These are phyloP conservation scores for Laterallus jamaicensis DNA, from an alignment of 2,113 vertebrate genomes.

Conservation along the genomic window DNA sequence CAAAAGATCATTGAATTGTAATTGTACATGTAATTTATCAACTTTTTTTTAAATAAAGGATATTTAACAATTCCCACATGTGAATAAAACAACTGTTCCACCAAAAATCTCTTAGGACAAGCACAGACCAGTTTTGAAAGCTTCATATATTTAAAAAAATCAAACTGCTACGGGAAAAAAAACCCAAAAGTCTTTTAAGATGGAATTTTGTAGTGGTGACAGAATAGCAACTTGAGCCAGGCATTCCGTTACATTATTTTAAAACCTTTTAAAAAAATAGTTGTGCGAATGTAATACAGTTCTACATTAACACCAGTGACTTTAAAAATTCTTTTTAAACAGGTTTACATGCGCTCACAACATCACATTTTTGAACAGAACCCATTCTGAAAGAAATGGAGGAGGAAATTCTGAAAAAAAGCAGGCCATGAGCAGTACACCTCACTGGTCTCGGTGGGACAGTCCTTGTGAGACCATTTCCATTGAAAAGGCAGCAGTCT, in stretches of 20 bases:
- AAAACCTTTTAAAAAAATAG: background rate
- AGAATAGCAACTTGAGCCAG: constrained; percentile 9
- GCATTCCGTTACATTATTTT: background rate
- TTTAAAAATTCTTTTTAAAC: background rate
- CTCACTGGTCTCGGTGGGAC: background rate
- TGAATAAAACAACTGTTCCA: constrained; percentile 55
- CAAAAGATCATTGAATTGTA: constrained; percentile 80
- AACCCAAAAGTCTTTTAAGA: background rate
- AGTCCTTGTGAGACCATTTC: background rate
- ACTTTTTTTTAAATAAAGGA: constrained; percentile 76
- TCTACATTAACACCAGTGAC: background rate
- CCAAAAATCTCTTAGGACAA: constrained; percentile 25
- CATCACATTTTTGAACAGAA: background rate
- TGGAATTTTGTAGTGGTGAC: background rate
- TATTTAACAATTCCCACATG: constrained; percentile 69
- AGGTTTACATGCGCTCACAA: background rate
- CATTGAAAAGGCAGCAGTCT: constrained; percentile 28
- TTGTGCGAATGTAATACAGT: background rate
- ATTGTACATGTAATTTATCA: constrained; percentile 73
- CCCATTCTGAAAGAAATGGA: background rate
- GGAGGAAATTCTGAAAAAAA: background rate
- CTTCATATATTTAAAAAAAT: background rate
- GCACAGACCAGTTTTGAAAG: constrained; percentile 29
- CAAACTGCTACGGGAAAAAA: background rate
- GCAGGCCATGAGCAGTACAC: background rate